Base-by-base conservation (phyloP, 2,113 vertebrate species). In the Osmerus eperlanus region DNA sequence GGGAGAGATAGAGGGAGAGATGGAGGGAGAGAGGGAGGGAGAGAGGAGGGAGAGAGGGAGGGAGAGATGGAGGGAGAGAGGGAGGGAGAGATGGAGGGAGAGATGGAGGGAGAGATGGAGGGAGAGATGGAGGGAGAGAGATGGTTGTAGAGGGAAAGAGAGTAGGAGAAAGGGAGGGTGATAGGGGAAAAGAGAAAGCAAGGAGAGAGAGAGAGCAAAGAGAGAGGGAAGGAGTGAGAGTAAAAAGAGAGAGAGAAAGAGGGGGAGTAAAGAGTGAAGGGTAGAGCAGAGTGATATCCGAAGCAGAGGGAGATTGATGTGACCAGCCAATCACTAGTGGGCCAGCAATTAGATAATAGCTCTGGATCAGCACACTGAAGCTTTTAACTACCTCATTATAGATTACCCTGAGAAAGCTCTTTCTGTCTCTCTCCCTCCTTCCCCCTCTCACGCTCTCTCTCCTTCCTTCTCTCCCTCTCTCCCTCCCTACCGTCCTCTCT, bases 341-440 rank as follows among this genome's bases (percentile, higher is more conserved):
- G 25, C 71, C 63, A 76, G 80, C 84, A 84, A 86, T 84, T 84
- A 81, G 81, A 76, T 86, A 83, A 86, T 83, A 79, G 81, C 72
- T 80, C 78, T 79, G 73, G 73, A 72, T 84, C 82, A 81, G 80
- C 82, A 84, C 74, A 74, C 74, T 67, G 76, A 59, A 78, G 76
- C 84, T 80, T 82, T 84, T 86, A 84, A 75, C 63, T 69, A 72
- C 70, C 66, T 54, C 67, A 55, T 77, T 84, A 83, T 79, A 74
- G 77, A 86, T 84, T 84, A 56, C 59, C 67, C 74, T 74, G 77
- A 79, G 76, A 64, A 81, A 70, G 82, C 80, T 78, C 65, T 81
- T 82, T 81, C 74, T 68, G 67, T 32, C 63, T 65, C 53, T 36
- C 51, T 28, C 18, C 18, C 58, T 61, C 61, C 8, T 19, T 19